Percentiles rank a stretch among this genome's conserved stretches.
phyloP scores from a whole-genome alignment of 1,140 invertebrate genomes.

The Leptopilina boulardi region DNA sequence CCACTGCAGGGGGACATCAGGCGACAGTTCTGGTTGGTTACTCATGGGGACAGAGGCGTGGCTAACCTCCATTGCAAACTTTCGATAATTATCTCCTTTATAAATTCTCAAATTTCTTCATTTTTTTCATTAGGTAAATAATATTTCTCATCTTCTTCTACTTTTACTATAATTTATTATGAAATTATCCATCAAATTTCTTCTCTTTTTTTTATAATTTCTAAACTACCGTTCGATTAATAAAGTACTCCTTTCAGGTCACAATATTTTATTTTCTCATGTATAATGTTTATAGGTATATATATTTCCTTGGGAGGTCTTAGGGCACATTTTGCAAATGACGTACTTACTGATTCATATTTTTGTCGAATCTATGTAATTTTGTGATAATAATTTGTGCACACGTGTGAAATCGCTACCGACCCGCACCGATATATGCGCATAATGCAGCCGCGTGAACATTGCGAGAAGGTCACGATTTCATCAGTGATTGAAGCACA shows the following conservation, averaged over 20 bases:
- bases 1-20: conserved; percentile 62
- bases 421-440: background rate
- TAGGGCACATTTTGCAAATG: background rate
- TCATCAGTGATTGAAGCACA: conserved; percentile 22
- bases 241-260: background rate
- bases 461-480: conserved; percentile 27
- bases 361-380: background rate
- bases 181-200: too few species aligned
- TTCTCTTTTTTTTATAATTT: too few species aligned
- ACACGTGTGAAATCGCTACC: conserved; percentile 25
- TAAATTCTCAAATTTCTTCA: background rate
- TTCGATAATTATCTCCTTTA: conserved; percentile 65
- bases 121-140: background rate
- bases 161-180: background rate
- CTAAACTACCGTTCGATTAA: background rate
- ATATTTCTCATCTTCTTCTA: background rate
- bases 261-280: background rate
- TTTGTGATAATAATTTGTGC: conserved; percentile 22
- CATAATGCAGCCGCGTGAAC: conserved; percentile 16
- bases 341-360: background rate
- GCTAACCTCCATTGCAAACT: conserved; percentile 69
- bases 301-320: background rate
- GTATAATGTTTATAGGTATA: background rate
- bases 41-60: conserved; percentile 69
- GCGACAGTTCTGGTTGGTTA: conserved; percentile 69